A percentile compares a stretch with the other conserved stretches of the same genome.
These are phyloP conservation scores for Astropecten irregularis DNA, from an alignment of 53 echinoderm and acorn worm species.

Conservation along the genomic window DNA sequence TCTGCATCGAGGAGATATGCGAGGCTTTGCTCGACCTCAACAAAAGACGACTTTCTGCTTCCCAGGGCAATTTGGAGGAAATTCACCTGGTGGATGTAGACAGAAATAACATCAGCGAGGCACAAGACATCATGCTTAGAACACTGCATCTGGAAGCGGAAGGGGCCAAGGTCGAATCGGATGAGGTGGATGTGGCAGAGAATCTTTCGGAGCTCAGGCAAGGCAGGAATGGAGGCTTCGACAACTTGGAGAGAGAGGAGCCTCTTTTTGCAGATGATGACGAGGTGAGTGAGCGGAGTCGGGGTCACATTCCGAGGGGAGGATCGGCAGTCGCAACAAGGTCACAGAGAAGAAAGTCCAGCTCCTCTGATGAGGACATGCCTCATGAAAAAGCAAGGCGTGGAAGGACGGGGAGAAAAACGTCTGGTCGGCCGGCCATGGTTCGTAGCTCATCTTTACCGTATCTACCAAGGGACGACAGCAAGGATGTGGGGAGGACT, in stretches of 20 bases:
- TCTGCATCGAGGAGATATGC: slow-evolving; percentile 48
- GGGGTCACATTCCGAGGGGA: neutral
- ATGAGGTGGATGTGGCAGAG: neutral
- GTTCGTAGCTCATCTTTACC: slow-evolving; percentile 20
- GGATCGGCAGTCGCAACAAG: neutral
- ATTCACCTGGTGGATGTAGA: slow-evolving; percentile 41
- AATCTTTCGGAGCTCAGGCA: neutral
- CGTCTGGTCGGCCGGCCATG: neutral
- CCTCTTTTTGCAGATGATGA: neutral
- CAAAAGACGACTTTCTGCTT: neutral
- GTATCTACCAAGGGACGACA: slow-evolving; percentile 15
- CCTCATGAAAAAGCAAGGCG: neutral
- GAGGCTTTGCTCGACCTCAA: slow-evolving; percentile 45
- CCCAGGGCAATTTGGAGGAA: slow-evolving; percentile 19
- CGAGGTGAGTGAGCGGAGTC: neutral
- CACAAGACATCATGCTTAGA: slow-evolving; percentile 22
- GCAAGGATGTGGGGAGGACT: neutral
- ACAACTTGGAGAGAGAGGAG: neutral
- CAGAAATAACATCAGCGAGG: neutral
- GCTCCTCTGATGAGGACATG: slow-evolving; percentile 24
- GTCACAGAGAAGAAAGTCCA: neutral
- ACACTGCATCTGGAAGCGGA: neutral
- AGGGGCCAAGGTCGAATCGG: neutral
- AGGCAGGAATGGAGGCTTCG: neutral
- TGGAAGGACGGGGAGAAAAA: neutral